phyloP scores from a whole-genome alignment of 1,140 invertebrate species.

The Drosophila nannoptera region DNA sequence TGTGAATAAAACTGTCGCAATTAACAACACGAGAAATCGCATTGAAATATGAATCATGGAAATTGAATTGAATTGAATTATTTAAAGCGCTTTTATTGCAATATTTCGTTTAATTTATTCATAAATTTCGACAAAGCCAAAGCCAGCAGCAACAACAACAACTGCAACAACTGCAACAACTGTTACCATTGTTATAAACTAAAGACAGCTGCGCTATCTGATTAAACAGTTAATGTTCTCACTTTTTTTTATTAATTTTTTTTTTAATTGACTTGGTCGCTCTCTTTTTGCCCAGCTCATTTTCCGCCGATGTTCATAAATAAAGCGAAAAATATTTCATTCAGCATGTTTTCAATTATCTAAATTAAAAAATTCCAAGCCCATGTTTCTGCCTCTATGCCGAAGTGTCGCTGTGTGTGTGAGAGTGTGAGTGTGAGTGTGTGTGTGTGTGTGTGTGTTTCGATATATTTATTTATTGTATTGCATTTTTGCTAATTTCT shows the following conservation, averaged over 20 bases:
- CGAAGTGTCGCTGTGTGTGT: constrained; percentile 4
- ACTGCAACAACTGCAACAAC: constrained; percentile 2
- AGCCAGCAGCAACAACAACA: too few species aligned
- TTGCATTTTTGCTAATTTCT: constrained; percentile 59
- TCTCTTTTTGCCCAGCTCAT: background rate
- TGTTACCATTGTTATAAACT: constrained; percentile 27
- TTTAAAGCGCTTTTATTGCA: constrained; percentile 25
- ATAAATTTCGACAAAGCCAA: constrained; percentile 18
- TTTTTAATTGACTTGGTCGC: constrained; percentile 36
- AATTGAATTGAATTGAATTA: constrained; percentile 28
- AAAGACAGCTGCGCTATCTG: constrained; percentile 36
- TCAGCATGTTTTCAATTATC: constrained; percentile 60
- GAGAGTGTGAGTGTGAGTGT: too few species aligned
- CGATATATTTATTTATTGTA: constrained; percentile 47
- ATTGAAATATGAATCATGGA: constrained; percentile 34
- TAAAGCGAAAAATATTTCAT: constrained; percentile 39
- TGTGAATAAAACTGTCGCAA: constrained; percentile 32
- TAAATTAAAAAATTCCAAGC: constrained; percentile 72
- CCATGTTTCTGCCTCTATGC: constrained; percentile 49
- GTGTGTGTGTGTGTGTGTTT: constrained; percentile 20
- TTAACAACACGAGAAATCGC: constrained; percentile 27
- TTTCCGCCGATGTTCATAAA: constrained; percentile 7
- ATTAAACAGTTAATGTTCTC: constrained; percentile 45
- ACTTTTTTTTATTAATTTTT: constrained; percentile 10
- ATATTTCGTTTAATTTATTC: constrained; percentile 36